Evolutionary conservation across 2,888 invertebrate genomes (phyloP).

Genomic region (Autographa pulchrina): DNA sequence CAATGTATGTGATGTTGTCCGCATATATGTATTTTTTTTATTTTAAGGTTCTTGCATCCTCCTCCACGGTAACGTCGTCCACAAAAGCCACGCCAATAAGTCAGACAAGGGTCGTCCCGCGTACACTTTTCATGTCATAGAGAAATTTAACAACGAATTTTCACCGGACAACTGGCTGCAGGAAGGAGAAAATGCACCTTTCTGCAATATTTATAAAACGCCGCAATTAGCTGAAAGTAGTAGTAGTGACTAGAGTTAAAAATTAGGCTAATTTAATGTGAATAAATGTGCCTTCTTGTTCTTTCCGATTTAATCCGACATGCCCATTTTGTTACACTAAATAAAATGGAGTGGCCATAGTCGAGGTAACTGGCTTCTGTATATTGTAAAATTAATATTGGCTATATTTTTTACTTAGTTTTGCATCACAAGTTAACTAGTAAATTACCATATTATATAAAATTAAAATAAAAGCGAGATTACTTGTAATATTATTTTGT

Average conservation of each 20-base stretch:
- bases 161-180: slow-evolving; percentile 96
- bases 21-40: background rate
- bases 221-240: slow-evolving; percentile 70
- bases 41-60: slow-evolving; percentile 94
- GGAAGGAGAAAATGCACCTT: slow-evolving; percentile 91
- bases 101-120: slow-evolving; percentile 96
- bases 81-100: slow-evolving; percentile 96
- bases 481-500: background rate
- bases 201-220: slow-evolving; percentile 91
- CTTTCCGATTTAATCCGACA: background rate
- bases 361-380: background rate
- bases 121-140: slow-evolving; percentile 98
- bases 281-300: background rate
- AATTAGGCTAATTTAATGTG: background rate
- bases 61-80: slow-evolving; percentile 97
- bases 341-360: background rate
- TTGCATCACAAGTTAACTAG: background rate
- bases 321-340: slow-evolving; percentile 1
- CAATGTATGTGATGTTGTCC: too few relatives aligned
- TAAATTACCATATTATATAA: too few relatives aligned
- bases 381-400: background rate
- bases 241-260: background rate
- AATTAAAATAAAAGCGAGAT: too few relatives aligned
- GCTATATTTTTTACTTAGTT: background rate
- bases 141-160: slow-evolving; percentile 93